Percentiles rank a stretch among this genome's conserved stretches.
Evolutionary conservation across 2,888 invertebrate genomes (phyloP).

Genomic region (Terebella lapidaria): DNA sequence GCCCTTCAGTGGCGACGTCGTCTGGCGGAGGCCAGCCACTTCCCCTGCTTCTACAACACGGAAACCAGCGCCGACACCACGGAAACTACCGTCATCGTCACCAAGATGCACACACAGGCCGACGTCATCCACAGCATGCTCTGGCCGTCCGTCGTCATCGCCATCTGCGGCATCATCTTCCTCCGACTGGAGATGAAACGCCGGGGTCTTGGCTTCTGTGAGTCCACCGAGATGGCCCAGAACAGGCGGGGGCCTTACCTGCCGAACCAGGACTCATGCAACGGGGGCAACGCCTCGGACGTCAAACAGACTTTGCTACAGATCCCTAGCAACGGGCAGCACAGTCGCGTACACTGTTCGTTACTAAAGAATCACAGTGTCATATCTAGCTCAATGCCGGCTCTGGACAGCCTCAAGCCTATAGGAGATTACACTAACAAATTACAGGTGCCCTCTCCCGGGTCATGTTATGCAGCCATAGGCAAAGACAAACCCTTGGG

Average conservation of each 20-base stretch:
- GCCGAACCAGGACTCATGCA: background rate
- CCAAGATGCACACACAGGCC: constrained; percentile 68
- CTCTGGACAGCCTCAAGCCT: constrained; percentile 4
- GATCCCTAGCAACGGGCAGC: background rate
- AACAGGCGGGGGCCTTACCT: background rate
- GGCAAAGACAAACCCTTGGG: background rate
- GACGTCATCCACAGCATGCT: constrained; percentile 29
- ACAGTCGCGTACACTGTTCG: background rate
- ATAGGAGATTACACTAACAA: background rate
- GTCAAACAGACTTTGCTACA: background rate
- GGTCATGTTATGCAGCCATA: background rate
- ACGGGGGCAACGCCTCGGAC: background rate
- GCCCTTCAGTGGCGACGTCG: constrained; percentile 13
- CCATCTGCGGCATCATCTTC: constrained; percentile 25
- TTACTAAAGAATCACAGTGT: background rate
- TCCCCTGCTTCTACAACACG: constrained; percentile 26
- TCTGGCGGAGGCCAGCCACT: background rate
- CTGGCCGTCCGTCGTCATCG: constrained; percentile 27
- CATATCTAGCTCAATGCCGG: constrained; percentile 1
- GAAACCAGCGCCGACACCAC: background rate
- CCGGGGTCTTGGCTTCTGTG: constrained; percentile 21
- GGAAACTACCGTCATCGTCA: constrained; percentile 86
- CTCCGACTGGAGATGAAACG: constrained; percentile 23
- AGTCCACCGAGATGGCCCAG: background rate
- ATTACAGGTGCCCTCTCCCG: too few species aligned